phyloP scores from a whole-genome alignment of 2,888 invertebrate genomes.

The Macrosiphum euphorbiae region DNA sequence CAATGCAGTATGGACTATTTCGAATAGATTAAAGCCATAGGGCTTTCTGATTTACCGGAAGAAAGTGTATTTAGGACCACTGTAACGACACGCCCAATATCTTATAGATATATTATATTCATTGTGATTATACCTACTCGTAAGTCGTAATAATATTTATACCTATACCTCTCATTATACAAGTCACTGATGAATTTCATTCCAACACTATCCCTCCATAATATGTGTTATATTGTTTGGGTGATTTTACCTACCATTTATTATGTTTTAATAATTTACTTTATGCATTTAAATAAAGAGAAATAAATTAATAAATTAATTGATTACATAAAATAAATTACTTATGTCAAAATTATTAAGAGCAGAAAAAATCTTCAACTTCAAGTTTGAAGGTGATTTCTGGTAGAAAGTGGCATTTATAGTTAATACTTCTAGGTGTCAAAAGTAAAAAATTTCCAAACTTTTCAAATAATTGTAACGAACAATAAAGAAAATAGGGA shows the following conservation, averaged over 20 bases:
- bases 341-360: not conserved
- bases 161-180: not conserved
- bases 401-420: not conserved
- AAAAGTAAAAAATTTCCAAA: not conserved
- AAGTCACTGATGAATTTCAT: not conserved
- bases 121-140: not conserved
- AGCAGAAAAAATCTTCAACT: not conserved
- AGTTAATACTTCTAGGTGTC: not conserved
- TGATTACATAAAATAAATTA: not conserved
- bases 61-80: not conserved
- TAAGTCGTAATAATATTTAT: not conserved
- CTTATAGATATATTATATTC: not conserved
- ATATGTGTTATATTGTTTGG: not conserved
- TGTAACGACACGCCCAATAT: not conserved
- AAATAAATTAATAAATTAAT: not conserved
- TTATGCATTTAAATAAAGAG: not conserved
- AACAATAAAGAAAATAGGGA: too few species aligned
- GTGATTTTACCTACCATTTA: not conserved
- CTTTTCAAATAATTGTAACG: too few species aligned
- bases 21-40: conserved; percentile 9
- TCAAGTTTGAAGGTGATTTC: not conserved
- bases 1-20: not conserved
- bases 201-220: not conserved
- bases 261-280: not conserved
- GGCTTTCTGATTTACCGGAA: conserved; percentile 7